These are phyloP conservation scores for Pomacea canaliculata DNA, from an alignment of 2,888 invertebrate species.

Conservation along the genomic window DNA sequence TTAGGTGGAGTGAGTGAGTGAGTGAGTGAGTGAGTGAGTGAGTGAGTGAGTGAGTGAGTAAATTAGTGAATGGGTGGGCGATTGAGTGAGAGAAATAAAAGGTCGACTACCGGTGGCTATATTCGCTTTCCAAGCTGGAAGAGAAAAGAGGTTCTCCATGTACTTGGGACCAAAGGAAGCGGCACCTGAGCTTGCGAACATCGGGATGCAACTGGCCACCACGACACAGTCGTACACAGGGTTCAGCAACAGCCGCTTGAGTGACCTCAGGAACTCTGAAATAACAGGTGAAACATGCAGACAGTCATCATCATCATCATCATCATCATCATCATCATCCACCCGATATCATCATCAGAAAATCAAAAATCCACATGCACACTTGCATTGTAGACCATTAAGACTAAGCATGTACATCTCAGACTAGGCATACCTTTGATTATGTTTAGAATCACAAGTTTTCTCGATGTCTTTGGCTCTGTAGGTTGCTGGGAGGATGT, in stretches of 20 bases:
- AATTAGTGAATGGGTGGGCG: not conserved
- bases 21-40: conserved; percentile 10
- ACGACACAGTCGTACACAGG: conserved; percentile 39
- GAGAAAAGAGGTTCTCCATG: conserved; percentile 48
- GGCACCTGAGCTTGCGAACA: conserved; percentile 42
- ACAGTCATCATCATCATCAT: too few relatives aligned
- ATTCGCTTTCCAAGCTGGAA: conserved; percentile 55
- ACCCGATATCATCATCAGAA: too few relatives aligned
- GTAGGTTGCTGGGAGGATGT: too few relatives aligned
- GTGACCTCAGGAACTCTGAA: conserved; percentile 40
- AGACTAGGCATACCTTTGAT: too few relatives aligned
- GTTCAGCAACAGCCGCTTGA: conserved; percentile 35
- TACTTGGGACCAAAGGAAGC: conserved; percentile 53
- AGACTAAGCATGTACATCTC: too few relatives aligned
- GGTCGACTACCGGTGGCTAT: conserved; percentile 40
- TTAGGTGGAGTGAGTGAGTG: not conserved
- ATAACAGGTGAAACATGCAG: too few relatives aligned
- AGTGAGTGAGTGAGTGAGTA: conserved; percentile 6
- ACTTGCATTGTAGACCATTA: too few relatives aligned
- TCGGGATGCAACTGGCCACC: conserved; percentile 16
- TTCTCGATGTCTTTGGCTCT: too few relatives aligned
- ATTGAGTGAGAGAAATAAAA: not conserved
- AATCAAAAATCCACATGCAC: too few relatives aligned
- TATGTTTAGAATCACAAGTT: too few relatives aligned
- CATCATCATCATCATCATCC: too few relatives aligned